Evolutionary conservation across 2,797 vertebrate genomes (phyloP).

Genomic region (Pogoniulus pusillus): DNA sequence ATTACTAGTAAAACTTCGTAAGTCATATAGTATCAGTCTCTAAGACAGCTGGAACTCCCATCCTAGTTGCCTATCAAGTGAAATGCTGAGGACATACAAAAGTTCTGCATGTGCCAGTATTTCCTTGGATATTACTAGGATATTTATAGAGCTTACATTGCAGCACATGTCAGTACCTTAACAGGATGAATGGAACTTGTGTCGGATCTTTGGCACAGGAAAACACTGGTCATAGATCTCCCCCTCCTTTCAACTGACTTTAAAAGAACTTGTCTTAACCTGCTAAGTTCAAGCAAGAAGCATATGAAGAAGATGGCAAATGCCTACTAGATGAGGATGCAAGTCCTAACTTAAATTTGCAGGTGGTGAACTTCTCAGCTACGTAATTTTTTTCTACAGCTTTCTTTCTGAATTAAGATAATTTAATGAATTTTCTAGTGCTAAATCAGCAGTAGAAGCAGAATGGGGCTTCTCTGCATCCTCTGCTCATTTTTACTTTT

Average conservation of each 20-base stretch:
- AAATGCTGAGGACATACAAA: neutral
- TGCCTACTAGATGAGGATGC: neutral
- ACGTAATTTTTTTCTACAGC: neutral
- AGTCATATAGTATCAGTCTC: neutral
- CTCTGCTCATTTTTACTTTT: neutral
- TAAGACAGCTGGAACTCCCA: neutral
- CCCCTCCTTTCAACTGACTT: neutral
- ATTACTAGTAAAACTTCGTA: neutral
- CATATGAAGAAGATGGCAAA: neutral
- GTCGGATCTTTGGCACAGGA: neutral
- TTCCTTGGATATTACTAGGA: neutral
- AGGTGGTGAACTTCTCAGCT: neutral
- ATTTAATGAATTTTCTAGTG: neutral
- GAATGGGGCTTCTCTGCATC: neutral
- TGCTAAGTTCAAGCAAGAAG: neutral
- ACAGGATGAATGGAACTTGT: neutral
- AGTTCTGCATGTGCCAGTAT: neutral
- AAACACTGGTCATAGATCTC: neutral
- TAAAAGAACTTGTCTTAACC: neutral
- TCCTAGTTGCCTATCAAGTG: neutral
- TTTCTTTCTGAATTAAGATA: neutral
- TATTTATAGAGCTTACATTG: neutral
- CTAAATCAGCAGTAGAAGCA: neutral
- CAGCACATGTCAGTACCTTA: neutral
- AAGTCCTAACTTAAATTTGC: neutral